These are phyloP conservation scores for Dascillus cervinus DNA, from an alignment of 2,888 invertebrate species.

Conservation along the genomic window DNA sequence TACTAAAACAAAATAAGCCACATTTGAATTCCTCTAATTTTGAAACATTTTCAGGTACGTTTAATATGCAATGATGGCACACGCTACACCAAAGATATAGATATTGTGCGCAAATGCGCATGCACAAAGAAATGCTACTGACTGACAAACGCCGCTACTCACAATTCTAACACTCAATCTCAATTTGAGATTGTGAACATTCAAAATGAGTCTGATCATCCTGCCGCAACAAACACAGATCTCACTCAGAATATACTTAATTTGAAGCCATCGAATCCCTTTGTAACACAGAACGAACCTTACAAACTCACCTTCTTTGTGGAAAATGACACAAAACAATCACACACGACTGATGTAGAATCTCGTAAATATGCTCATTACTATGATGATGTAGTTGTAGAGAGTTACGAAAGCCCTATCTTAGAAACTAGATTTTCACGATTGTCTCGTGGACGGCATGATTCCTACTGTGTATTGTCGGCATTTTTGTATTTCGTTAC, in stretches of 20 bases:
- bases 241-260: constrained; percentile 27
- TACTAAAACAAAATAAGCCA: constrained; percentile 33
- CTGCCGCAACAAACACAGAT: constrained; percentile 18
- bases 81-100: constrained; percentile 91
- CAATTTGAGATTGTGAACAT: constrained; percentile 11
- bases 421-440: constrained; percentile 19
- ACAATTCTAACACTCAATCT: constrained; percentile 38
- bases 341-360: constrained; percentile 11
- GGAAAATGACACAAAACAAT: constrained; percentile 25
- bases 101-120: constrained; percentile 93
- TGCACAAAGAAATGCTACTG: constrained; percentile 88
- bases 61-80: constrained; percentile 89
- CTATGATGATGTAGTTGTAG: constrained; percentile 36
- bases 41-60: constrained; percentile 54
- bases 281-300: constrained; percentile 25
- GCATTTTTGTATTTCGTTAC: constrained; percentile 42
- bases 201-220: constrained; percentile 6
- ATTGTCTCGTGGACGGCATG: constrained; percentile 19
- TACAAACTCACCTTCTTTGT: constrained; percentile 38
- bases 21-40: background rate
- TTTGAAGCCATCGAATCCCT: constrained; percentile 24
- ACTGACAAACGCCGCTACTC: constrained; percentile 56
- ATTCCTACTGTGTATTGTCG: constrained; percentile 39
- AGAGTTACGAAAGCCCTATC: constrained; percentile 30
- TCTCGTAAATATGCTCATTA: constrained; percentile 22